Conservation (phyloP, 64 coral and sea anemone species). For the Acropora yongei region DNA sequence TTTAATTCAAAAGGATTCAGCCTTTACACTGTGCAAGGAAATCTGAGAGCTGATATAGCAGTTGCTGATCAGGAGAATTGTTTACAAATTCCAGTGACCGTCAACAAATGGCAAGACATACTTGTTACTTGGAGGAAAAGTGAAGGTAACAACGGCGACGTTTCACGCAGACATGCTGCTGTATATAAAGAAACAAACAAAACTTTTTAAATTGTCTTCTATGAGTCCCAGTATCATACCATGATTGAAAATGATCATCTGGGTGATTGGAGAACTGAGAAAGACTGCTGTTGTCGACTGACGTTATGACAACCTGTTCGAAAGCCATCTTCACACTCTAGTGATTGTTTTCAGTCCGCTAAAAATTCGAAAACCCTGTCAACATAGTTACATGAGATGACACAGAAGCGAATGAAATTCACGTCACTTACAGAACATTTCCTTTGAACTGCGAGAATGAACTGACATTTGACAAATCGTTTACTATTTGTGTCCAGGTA, state of each 20-base stretch:
- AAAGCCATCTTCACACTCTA: too few species aligned
- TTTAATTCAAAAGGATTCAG: slow-evolving; percentile 97
- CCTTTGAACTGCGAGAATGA: neutral
- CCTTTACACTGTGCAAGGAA: slow-evolving; percentile 80
- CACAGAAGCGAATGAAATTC: neutral
- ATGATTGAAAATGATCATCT: too few species aligned
- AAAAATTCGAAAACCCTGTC: too few species aligned
- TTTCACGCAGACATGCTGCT: neutral
- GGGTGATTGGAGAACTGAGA: too few species aligned
- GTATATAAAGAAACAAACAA: neutral
- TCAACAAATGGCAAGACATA: slow-evolving; percentile 89
- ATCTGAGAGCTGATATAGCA: slow-evolving; percentile 89
- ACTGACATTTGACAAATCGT: neutral
- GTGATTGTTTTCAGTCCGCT: too few species aligned
- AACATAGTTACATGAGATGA: neutral
- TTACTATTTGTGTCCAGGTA: slow-evolving; percentile 50
- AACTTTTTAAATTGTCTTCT: too few species aligned
- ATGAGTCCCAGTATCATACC: too few species aligned
- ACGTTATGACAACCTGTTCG: too few species aligned
- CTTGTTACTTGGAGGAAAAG: slow-evolving; percentile 90
- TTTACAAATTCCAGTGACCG: slow-evolving; percentile 77
- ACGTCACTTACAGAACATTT: neutral
- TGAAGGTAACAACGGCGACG: slow-evolving; percentile 61
- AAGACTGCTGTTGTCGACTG: too few species aligned
- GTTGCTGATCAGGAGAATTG: slow-evolving; percentile 87